These are phyloP conservation scores for Brienomyrus brachyistius DNA, from an alignment of 2,113 vertebrate genomes.

Conservation along the genomic window DNA sequence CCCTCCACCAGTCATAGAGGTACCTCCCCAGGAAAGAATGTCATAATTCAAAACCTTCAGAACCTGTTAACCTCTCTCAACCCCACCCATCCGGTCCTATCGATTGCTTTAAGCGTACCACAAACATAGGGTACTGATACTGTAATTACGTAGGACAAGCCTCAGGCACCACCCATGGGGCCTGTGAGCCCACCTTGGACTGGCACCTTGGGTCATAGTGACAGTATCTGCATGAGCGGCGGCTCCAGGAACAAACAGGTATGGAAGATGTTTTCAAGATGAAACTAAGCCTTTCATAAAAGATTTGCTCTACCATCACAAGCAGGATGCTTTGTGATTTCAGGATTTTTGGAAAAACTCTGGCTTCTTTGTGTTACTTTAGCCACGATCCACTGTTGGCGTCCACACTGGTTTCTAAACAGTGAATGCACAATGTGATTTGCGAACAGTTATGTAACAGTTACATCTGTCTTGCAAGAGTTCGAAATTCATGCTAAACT, in stretches of 20 bases:
- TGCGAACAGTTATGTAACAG: not conserved
- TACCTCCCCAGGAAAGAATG: not conserved
- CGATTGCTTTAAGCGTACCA: not conserved
- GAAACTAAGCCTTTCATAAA: not conserved
- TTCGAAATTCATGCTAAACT: not conserved
- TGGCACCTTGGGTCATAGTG: not conserved
- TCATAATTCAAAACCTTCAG: not conserved
- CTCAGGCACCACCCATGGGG: not conserved
- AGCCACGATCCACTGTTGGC: not conserved
- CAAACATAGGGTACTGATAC: not conserved
- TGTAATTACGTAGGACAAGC: not conserved
- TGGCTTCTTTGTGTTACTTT: not conserved
- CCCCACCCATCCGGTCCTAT: not conserved
- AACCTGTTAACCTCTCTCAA: not conserved
- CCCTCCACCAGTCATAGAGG: not conserved
- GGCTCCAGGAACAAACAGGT: not conserved
- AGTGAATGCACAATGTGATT: not conserved
- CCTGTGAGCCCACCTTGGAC: not conserved
- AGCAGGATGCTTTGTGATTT: not conserved
- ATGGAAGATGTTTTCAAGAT: slow-evolving; percentile 29
- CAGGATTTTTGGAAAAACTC: not conserved
- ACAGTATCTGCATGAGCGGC: not conserved
- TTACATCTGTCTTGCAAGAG: not conserved
- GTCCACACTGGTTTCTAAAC: not conserved
- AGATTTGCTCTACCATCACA: not conserved